A percentile compares a stretch with the other conserved stretches of the same genome.
These are phyloP conservation scores for Sternotherus odoratus DNA, from an alignment of 2,797 vertebrate genomes.

Conservation along the genomic window DNA sequence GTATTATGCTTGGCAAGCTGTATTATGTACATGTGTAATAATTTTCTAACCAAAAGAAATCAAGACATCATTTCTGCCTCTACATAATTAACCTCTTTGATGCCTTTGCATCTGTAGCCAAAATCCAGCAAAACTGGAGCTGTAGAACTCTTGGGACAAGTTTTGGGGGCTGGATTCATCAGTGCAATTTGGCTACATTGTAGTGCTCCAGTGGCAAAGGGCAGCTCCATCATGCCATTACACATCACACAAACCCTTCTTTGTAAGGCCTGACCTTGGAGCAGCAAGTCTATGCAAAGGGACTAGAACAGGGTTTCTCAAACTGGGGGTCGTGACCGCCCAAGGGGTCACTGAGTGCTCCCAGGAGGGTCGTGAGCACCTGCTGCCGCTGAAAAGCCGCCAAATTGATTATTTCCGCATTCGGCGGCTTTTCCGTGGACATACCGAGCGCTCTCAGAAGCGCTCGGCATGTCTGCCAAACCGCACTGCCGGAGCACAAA, in stretches of 20 bases:
- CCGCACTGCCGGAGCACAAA: no score
- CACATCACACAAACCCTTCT: constrained; percentile 52
- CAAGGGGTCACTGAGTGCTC: no score
- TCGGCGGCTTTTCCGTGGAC: no score
- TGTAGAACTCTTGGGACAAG: not conserved
- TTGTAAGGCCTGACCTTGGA: not conserved
- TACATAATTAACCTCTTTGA: constrained; percentile 37
- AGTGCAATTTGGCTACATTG: constrained; percentile 40
- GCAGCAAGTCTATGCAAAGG: not conserved
- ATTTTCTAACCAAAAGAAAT: not conserved
- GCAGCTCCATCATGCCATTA: constrained; percentile 7
- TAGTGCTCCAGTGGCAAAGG: constrained; percentile 35
- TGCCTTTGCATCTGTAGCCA: constrained; percentile 14
- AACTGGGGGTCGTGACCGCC: no score
- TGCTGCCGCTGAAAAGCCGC: no score
- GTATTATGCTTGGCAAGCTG: constrained; percentile 1
- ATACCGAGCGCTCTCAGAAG: no score
- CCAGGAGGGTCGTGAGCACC: no score
- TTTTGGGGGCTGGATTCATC: constrained; percentile 34
- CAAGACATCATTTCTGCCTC: not conserved
- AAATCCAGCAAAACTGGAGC: constrained; percentile 47
- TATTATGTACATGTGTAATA: not conserved
- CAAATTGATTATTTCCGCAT: no score
- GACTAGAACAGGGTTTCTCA: no score
- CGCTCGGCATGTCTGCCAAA: no score